A percentile compares a stretch with the other conserved stretches of the same genome.
These are phyloP conservation scores for Dryobotodes eremita DNA, from an alignment of 2,888 invertebrate genomes.

Conservation along the genomic window DNA sequence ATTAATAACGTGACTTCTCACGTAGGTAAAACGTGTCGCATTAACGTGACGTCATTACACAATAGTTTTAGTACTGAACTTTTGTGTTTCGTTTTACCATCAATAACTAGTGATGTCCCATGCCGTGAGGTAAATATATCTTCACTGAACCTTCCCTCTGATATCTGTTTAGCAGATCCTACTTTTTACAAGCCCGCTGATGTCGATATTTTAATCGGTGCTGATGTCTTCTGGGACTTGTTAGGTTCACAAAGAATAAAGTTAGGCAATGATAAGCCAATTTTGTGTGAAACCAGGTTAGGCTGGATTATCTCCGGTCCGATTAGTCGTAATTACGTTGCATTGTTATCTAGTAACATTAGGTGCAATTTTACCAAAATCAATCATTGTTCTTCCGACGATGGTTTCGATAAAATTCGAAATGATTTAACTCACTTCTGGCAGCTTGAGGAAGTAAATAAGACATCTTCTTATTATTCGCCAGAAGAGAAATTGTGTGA, in stretches of 20 bases:
- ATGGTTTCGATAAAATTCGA: no score
- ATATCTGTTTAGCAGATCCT: no score
- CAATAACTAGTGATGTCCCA: background rate
- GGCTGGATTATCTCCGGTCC: constrained; percentile 9
- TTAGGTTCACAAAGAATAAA: background rate
- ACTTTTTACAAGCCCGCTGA: no score
- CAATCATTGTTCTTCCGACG: no score
- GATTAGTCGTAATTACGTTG: background rate
- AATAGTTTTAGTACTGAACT: background rate
- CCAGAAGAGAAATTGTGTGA: no score
- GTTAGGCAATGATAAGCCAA: background rate
- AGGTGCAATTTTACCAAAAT: no score
- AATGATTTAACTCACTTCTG: no score
- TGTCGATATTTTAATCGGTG: no score
- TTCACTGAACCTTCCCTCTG: background rate
- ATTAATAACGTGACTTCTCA: constrained; percentile 3
- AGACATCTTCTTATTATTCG: no score
- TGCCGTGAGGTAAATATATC: background rate
- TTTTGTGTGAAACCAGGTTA: constrained; percentile 6
- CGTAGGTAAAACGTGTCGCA: background rate
- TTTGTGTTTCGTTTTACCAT: background rate
- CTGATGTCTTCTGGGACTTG: no score
- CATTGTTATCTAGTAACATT: no score
- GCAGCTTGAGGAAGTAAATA: no score
- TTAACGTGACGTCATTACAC: background rate